These are phyloP conservation scores for Sphaerodactylus townsendi DNA, from an alignment of 2,113 vertebrate genomes.

Conservation along the genomic window DNA sequence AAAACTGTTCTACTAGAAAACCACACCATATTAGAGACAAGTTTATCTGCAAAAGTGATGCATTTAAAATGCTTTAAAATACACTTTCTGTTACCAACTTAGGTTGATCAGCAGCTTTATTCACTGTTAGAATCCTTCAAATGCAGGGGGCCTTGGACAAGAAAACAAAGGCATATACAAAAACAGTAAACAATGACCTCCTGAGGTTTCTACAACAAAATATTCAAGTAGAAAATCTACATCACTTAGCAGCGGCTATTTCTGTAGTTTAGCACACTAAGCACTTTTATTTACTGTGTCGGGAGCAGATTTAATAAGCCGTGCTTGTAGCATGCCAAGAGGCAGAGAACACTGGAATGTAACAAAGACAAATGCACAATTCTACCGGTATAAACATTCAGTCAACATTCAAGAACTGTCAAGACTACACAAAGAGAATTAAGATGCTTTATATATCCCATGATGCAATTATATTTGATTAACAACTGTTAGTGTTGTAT, in stretches of 20 bases:
- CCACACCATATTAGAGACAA: slow-evolving; percentile 51
- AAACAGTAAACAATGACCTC: slow-evolving; percentile 92
- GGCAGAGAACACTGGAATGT: slow-evolving; percentile 94
- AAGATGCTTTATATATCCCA: slow-evolving; percentile 89
- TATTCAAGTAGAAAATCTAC: slow-evolving; percentile 98
- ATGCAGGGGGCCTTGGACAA: slow-evolving; percentile 79
- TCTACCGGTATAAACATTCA: slow-evolving; percentile 79
- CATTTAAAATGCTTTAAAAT: slow-evolving; percentile 67
- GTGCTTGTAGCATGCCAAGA: slow-evolving; percentile 87
- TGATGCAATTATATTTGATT: slow-evolving; percentile 78
- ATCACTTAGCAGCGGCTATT: slow-evolving; percentile 90
- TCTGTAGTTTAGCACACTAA: slow-evolving; percentile 89
- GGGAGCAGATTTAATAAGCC: slow-evolving; percentile 83
- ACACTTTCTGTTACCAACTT: slow-evolving; percentile 84
- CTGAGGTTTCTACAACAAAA: slow-evolving; percentile 96
- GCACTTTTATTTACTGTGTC: slow-evolving; percentile 79
- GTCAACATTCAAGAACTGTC: slow-evolving; percentile 82
- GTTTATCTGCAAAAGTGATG: slow-evolving; percentile 69
- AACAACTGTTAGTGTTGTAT: slow-evolving; percentile 71
- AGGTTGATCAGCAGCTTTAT: slow-evolving; percentile 82
- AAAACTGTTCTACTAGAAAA: slow-evolving; percentile 57
- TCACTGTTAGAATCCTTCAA: slow-evolving; percentile 82
- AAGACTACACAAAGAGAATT: slow-evolving; percentile 77
- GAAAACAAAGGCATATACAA: slow-evolving; percentile 88
- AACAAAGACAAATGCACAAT: slow-evolving; percentile 86